These are phyloP conservation scores for Scatophagus argus DNA, from an alignment of 2,113 vertebrate genomes.

Conservation along the genomic window DNA sequence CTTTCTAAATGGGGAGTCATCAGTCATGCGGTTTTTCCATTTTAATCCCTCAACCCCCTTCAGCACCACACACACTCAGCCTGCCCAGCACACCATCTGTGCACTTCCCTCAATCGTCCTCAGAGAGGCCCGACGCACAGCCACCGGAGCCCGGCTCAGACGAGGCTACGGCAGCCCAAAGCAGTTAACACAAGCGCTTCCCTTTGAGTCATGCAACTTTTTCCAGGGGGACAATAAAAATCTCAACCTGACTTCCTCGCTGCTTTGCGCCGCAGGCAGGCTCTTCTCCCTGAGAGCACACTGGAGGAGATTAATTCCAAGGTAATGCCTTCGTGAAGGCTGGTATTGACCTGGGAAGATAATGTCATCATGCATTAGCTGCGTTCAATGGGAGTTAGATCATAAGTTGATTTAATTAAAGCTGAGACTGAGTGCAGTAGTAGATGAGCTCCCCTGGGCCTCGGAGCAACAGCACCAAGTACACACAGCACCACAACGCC, in stretches of 20 bases:
- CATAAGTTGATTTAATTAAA: slow-evolving; percentile 68
- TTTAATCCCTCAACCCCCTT: slow-evolving; percentile 22
- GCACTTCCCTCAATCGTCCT: slow-evolving; percentile 37
- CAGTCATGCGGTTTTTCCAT: slow-evolving; percentile 25
- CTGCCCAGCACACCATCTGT: slow-evolving; percentile 51
- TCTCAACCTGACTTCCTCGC: not conserved
- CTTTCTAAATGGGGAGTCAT: slow-evolving; percentile 29
- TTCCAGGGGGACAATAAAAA: slow-evolving; percentile 17
- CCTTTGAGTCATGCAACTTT: not conserved
- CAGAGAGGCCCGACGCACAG: slow-evolving; percentile 38
- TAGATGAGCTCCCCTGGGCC: slow-evolving; percentile 27
- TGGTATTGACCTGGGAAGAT: slow-evolving; percentile 60
- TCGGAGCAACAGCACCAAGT: not conserved
- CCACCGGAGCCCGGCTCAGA: not conserved
- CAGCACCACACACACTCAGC: not conserved
- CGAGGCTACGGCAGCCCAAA: slow-evolving; percentile 11
- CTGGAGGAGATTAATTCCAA: slow-evolving; percentile 47
- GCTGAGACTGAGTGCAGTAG: slow-evolving; percentile 35
- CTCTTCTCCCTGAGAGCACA: slow-evolving; percentile 7
- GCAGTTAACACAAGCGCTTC: slow-evolving; percentile 12
- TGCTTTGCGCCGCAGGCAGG: slow-evolving; percentile 2
- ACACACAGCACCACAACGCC: not conserved
- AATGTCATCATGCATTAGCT: slow-evolving; percentile 58
- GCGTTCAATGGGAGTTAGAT: slow-evolving; percentile 52
- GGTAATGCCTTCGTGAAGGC: slow-evolving; percentile 42